Conservation (phyloP, 2,113 vertebrate genomes). For the Indri indri region DNA sequence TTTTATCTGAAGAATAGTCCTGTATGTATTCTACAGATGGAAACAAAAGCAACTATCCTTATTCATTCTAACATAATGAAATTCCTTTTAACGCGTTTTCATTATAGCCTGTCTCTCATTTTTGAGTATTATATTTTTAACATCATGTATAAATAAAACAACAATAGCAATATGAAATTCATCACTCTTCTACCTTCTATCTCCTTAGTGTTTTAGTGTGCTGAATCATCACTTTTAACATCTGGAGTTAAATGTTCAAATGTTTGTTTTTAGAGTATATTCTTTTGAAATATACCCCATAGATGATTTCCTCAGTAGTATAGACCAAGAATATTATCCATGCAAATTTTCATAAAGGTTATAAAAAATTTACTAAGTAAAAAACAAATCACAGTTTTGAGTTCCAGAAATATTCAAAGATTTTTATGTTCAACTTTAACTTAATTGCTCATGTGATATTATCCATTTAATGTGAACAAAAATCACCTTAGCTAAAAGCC, state of each 20-base stretch:
- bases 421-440: conserved; percentile 9
- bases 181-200: background rate
- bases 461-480: background rate
- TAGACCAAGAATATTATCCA: background rate
- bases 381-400: conserved; percentile 18
- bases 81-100: background rate
- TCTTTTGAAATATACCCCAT: background rate
- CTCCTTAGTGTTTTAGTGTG: background rate
- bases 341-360: background rate
- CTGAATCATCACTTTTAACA: background rate
- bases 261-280: background rate
- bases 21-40: background rate
- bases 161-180: background rate
- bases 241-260: background rate
- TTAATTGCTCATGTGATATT: conserved; percentile 8
- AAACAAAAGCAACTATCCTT: background rate
- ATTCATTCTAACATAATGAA: background rate
- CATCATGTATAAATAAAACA: background rate
- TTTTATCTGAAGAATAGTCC: background rate
- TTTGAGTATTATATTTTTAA: background rate
- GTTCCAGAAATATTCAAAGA: conserved; percentile 5
- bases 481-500: background rate
- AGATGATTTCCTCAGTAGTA: background rate
- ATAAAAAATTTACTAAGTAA: background rate
- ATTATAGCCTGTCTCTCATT: background rate